phyloP scores from a whole-genome alignment of 2,797 vertebrate genomes.

The Antrozous pallidus region DNA sequence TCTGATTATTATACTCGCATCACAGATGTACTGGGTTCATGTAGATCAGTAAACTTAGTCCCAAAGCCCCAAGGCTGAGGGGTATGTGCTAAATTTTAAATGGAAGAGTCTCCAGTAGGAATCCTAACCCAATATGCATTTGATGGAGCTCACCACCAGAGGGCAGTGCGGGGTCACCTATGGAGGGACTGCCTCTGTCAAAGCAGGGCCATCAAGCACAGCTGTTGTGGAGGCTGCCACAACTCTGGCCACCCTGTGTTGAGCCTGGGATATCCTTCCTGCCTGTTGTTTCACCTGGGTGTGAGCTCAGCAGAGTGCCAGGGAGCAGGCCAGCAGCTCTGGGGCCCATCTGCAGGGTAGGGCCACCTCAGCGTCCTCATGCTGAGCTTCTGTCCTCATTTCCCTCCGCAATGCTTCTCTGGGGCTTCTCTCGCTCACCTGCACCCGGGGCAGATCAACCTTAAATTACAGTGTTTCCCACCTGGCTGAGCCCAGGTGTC shows the following conservation, averaged over 20 bases:
- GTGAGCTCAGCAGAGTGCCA: not conserved
- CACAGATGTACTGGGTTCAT: not conserved
- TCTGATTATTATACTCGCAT: not conserved
- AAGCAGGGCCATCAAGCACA: too few relatives aligned
- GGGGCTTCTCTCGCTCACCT: not conserved
- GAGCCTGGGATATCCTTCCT: not conserved
- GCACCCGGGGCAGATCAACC: not conserved
- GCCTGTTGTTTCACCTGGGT: not conserved
- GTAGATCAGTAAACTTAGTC: not conserved
- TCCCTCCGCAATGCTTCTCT: not conserved
- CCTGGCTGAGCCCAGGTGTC: not conserved
- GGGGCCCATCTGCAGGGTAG: not conserved
- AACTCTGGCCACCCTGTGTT: accelerated
- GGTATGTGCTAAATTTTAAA: not conserved
- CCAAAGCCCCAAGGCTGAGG: not conserved
- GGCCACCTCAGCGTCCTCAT: not conserved
- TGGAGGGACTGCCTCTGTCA: not conserved
- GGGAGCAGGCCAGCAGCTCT: not conserved
- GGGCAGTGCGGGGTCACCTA: conserved; percentile 31
- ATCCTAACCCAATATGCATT: not conserved
- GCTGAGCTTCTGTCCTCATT: not conserved
- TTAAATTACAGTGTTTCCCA: not conserved
- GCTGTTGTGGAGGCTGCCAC: too few relatives aligned
- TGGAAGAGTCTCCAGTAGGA: not conserved
- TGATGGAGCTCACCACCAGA: not conserved